A percentile compares a stretch with the other conserved stretches of the same genome.
Evolutionary conservation across 1,140 invertebrate species (phyloP).

Genomic region (Heliconius nattereri): DNA sequence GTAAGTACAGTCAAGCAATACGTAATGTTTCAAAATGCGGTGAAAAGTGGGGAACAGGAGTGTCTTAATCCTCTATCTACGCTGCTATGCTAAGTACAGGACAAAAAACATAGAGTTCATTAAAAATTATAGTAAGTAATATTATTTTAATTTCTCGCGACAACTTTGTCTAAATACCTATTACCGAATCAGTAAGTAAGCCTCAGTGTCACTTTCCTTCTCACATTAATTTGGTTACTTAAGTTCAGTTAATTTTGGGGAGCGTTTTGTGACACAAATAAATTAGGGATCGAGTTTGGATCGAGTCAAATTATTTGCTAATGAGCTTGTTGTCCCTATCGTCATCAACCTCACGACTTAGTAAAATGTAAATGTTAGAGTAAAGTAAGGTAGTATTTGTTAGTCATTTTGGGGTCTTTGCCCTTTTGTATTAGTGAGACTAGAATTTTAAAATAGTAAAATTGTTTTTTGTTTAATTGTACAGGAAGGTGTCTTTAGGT

Average conservation of each 20-base stretch:
- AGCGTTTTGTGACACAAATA: not conserved
- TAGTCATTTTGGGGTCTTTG: too few relatives aligned
- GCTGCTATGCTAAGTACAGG: too few relatives aligned
- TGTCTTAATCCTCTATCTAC: too few relatives aligned
- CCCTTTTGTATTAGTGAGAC: too few relatives aligned
- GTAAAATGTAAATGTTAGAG: not conserved
- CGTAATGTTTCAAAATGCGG: too few relatives aligned
- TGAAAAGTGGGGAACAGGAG: too few relatives aligned
- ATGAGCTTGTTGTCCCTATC: slow-evolving; percentile 14
- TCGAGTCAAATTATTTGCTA: slow-evolving; percentile 28
- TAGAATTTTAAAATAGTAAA: too few relatives aligned
- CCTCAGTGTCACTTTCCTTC: slow-evolving; percentile 15
- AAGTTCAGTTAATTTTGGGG: not conserved
- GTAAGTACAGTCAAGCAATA: too few relatives aligned
- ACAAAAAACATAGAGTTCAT: not conserved
- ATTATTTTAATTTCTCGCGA: not conserved
- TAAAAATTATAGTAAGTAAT: not conserved
- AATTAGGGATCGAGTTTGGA: slow-evolving; percentile 23
- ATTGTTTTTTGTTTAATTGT: too few relatives aligned
- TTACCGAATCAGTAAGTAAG: slow-evolving; percentile 14
- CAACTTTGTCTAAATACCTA: not conserved
- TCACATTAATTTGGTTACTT: slow-evolving; percentile 10
- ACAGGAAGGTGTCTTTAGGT: too few relatives aligned
- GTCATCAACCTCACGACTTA: not conserved
- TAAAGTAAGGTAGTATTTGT: not conserved